Base-by-base conservation (phyloP, 2,888 invertebrate species). In the Latrodectus elegans region DNA sequence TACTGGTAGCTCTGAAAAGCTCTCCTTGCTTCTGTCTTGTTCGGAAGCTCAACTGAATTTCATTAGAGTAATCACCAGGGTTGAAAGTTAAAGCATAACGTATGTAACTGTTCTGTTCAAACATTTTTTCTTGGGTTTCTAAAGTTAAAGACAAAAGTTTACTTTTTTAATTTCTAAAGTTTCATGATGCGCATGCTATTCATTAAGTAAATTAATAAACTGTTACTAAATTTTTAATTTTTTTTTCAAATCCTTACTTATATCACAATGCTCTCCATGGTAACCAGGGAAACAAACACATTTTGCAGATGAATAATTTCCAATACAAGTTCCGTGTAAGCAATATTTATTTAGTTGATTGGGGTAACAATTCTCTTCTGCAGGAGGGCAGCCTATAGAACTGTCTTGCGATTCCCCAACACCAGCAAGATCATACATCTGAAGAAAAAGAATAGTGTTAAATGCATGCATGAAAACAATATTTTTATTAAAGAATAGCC, bases 371-470 rank as follows among this genome's bases (percentile, higher is more conserved):
- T 96, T 95, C 91, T 97, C 96, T 91, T 99, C 98, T 14, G 97
- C 97, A 91, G 97, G 96, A 0, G 96, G 96, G 92, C 99, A 99
- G 6, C 98, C 98, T 3, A 96, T 95, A 1, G 95, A 95, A 89
- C 97, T 97, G 95, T 90, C 91, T 84, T 96, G 94, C 0, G 96
- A 96, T 52, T 97, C 93, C 0, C 98, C 98, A 1, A 98, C 97
- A 92, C 96, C 96, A 0, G 97, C 97, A 90, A 99, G 93, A 92
- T 99, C 99, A 92, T 99, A 99, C 75, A 99, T 93, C 94, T 96
- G 93, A 51, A 91, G 90, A 89, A 90, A 12, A 60, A 76, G n/a
- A 51, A 49, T 11, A 22, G n/a, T 49, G 22, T 51, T 72, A 15
- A 14, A 51, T 51, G 26, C 38, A 38, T 38, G 6, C 1, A 38